A percentile compares a stretch with the other conserved stretches of the same genome.
phyloP scores from a whole-genome alignment of 2,113 vertebrate species.

The Micromys minutus region DNA sequence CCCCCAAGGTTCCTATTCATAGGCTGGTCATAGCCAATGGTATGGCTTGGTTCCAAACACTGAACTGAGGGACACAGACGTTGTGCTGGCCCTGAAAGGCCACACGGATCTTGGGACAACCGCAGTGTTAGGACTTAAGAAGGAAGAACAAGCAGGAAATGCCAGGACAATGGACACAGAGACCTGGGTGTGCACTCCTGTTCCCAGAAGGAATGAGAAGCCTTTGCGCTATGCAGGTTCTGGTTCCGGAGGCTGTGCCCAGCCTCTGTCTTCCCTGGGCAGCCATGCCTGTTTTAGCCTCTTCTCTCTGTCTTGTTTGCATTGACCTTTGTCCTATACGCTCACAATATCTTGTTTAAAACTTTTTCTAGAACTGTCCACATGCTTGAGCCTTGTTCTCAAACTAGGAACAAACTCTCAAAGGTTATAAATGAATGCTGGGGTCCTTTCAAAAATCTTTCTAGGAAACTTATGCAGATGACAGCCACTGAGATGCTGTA shows the following conservation, averaged over 20 bases:
- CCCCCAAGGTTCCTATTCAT: background rate
- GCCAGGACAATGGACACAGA: background rate
- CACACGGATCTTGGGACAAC: background rate
- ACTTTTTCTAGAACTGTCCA: background rate
- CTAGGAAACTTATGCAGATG: background rate
- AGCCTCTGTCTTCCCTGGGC: background rate
- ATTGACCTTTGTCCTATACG: background rate
- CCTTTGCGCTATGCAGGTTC: background rate
- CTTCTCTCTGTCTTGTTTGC: background rate
- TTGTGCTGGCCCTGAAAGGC: background rate
- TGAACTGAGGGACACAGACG: background rate
- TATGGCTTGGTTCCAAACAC: background rate
- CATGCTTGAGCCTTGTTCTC: background rate
- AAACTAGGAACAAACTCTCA: constrained; percentile 38
- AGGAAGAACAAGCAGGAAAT: background rate
- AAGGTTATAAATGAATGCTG: background rate
- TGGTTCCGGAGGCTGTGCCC: background rate
- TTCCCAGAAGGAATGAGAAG: background rate
- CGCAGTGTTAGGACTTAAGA: background rate
- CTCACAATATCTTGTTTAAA: background rate
- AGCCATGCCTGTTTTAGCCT: background rate
- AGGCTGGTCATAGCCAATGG: background rate
- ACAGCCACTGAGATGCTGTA: constrained; percentile 12
- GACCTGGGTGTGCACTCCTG: background rate
- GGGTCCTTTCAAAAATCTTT: constrained; percentile 28